Base-by-base conservation (phyloP, 2,888 invertebrate species). In the Phyllotreta cruciferae region DNA sequence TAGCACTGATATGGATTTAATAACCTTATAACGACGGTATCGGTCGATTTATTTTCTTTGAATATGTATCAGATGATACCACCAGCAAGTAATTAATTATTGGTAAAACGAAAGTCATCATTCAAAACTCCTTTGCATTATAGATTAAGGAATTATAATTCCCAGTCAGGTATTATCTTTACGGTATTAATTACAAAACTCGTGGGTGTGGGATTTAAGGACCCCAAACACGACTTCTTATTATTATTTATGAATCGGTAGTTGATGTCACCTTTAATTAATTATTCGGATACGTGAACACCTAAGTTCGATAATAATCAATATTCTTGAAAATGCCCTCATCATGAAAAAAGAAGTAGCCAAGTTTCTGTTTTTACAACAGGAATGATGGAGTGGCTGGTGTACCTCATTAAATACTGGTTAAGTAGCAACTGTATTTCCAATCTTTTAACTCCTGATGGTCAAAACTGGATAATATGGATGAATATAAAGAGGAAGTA, bases 241-340 rank as follows among this genome's bases (percentile, higher is more conserved):
- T 53, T 49, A 41, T 63, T 64, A 67, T 60, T 63, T 53, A 61
- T 58, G 49, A 67, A 67, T 65, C 67, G 45, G 65, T 65, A 62
- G 61, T 67, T 52, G 66, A 64, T 68, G 66, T 68, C 68, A 66
- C 60, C 56, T 53, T 35, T 67, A 63, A 69, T 69, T 69, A 64
- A 69, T 69, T 69, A 69, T 66, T 67, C 61, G 60, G 56, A 64
- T 62, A 58, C 35, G 44, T 47, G 53, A 58, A 58, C 61, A 64
- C 58, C 58, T 60, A 37, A 38, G 13, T 35, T 10, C 45, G 66
- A 68, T 68, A 62, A 56, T 56, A 64, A 63, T 54, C 57, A 10
- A 34, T 53, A 44, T 11, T 49, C 41, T 10, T 41, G 14, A 13
- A 44, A 60, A 36, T 11, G 37, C 60, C 13, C 14, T 9, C 13